Base-by-base conservation (phyloP, 2,113 vertebrate species). In the Otolemur garnettii region DNA sequence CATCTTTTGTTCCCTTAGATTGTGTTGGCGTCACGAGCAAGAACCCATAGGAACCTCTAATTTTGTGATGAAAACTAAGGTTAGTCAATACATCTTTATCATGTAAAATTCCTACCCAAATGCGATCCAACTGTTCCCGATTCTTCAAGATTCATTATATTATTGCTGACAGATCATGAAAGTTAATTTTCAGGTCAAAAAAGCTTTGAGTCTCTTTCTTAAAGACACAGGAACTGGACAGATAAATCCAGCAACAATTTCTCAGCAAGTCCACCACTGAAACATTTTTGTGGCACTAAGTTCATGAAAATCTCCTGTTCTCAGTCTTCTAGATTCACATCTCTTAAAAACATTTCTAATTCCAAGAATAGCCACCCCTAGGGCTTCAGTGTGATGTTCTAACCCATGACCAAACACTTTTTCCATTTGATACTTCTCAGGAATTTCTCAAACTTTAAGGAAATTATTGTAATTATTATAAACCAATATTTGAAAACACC, bases 151-250 rank as follows among this genome's bases (percentile, higher is more conserved):
- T 74, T 83, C 59, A 53, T 62, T 75, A 50, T 87, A 42, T 7
- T 11, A 38, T 22, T 64, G 19, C 6, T 42, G n/a, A 87, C 12
- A 87, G 21, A 64, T 68, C 11, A 50, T 62, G 59, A 35, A 77
- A 57, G n/a, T 45, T 66, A 79, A 81, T 78, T 83, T 87, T 94
- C 77, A 90, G 57, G 17, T 21, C 88, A 38, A 92, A 86, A 89
- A 77, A 21, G 4, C 45, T 50, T 50, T 50, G 45, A 50, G 45
- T 66, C 26, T 84, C 55, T 50, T 79, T 74, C n/a, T 93, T 22
- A 68, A 62, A 69, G 33, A 69, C 21, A 79, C 9, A 55, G 33
- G 13, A 84, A 84, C 5, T 64, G 42, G 80, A 59, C 9, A 87
- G 30, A 35, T 45, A 79, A n/a, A 55, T 30, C 13, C 35, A 71